These are phyloP conservation scores for Oreochromis niloticus DNA, from an alignment of 2,113 vertebrate species.

Conservation along the genomic window DNA sequence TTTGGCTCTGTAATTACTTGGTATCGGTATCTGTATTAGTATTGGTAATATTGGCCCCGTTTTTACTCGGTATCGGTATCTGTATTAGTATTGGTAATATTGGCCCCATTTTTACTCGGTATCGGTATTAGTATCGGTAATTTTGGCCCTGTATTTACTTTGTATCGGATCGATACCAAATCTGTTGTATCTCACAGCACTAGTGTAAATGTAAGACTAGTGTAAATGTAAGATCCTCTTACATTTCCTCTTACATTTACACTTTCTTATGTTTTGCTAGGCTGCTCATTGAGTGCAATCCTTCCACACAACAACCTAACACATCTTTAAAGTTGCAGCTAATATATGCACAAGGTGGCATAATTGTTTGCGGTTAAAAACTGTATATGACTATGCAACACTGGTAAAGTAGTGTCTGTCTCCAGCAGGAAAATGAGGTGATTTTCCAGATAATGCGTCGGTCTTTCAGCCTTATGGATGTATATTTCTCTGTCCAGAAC, in stretches of 20 bases:
- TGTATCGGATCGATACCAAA: not conserved
- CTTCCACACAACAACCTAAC: not conserved
- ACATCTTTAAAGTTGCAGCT: not conserved
- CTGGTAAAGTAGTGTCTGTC: not conserved
- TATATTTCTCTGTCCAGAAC: conserved; percentile 17
- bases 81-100: fast-evolving
- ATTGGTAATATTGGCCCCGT: fast-evolving
- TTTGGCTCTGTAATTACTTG: fast-evolving
- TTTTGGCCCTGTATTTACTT: not conserved
- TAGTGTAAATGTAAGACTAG: no score
- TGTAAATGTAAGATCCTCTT: no score
- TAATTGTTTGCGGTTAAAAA: not conserved
- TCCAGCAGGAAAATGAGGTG: not conserved
- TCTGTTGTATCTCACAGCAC: not conserved
- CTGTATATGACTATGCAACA: not conserved
- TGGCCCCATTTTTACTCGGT: no score
- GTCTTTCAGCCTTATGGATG: not conserved
- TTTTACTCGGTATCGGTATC: fast-evolving
- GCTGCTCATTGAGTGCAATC: not conserved
- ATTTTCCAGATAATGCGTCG: not conserved
- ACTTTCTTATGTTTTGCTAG: not conserved
- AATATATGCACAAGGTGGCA: not conserved
- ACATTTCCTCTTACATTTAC: not conserved
- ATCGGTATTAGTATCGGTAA: not conserved
- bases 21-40: not conserved